Conservation (phyloP, 2,113 vertebrate species). For the Ochotona curzoniae region DNA sequence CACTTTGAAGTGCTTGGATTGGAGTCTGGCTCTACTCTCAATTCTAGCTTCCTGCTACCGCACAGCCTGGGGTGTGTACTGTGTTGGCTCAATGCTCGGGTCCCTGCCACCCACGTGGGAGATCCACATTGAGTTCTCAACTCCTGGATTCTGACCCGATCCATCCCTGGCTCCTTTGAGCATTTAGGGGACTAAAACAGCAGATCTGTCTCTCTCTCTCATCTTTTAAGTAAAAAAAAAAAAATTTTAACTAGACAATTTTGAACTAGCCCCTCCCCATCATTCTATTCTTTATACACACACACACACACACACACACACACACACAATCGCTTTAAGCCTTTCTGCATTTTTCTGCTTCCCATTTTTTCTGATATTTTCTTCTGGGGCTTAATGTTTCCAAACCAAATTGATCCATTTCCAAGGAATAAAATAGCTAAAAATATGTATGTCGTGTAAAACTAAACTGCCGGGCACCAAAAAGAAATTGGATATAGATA, state of each 20-base stretch:
- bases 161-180: too few relatives aligned
- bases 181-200: too few relatives aligned
- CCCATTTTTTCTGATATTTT: constrained; percentile 33
- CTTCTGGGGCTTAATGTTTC: constrained; percentile 28
- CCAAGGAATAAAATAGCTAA: constrained; percentile 45
- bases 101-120: too few relatives aligned
- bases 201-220: too few relatives aligned
- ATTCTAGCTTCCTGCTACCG: too few relatives aligned
- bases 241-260: not conserved
- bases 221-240: too few relatives aligned
- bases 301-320: not conserved
- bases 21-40: too few relatives aligned
- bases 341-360: not conserved
- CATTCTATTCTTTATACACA: not conserved
- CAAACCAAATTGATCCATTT: constrained; percentile 49
- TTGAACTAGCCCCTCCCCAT: not conserved
- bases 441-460: not conserved
- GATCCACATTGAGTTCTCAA: too few relatives aligned
- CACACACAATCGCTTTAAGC: not conserved
- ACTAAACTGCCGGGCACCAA: not conserved
- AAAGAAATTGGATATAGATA: constrained; percentile 39
- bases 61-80: too few relatives aligned
- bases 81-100: too few relatives aligned
- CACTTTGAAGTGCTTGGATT: too few relatives aligned
- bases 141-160: too few relatives aligned